These are phyloP conservation scores for Mionectes olivaceus DNA, from an alignment of 2,797 vertebrate genomes.

Conservation along the genomic window DNA sequence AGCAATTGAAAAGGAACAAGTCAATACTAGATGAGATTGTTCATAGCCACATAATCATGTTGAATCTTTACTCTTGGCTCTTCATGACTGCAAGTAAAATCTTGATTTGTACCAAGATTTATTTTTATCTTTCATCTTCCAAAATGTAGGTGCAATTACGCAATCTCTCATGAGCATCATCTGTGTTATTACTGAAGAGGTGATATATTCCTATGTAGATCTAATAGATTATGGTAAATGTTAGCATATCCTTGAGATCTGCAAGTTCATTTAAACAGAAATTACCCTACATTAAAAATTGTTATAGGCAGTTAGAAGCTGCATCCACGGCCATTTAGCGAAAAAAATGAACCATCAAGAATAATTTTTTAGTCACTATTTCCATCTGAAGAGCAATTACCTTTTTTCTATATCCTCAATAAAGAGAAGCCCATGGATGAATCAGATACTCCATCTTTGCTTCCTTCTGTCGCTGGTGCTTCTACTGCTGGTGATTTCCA, in stretches of 20 bases:
- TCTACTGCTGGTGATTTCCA: neutral
- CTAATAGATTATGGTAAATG: neutral
- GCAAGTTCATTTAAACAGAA: neutral
- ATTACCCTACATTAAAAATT: conserved; percentile 11
- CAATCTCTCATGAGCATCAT: neutral
- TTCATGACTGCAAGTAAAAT: neutral
- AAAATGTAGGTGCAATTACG: conserved; percentile 15
- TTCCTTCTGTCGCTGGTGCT: neutral
- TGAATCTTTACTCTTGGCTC: neutral
- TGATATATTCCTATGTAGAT: neutral
- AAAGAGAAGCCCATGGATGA: neutral
- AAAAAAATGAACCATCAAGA: neutral
- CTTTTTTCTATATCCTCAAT: neutral
- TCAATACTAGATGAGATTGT: neutral
- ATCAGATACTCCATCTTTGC: neutral
- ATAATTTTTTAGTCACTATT: neutral
- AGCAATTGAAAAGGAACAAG: neutral
- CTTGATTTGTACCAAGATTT: neutral
- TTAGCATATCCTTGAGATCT: conserved; percentile 11
- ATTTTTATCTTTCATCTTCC: neutral
- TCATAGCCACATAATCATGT: neutral
- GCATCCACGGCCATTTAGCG: neutral
- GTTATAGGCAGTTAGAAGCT: neutral
- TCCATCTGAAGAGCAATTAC: neutral
- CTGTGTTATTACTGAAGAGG: neutral